Evolutionary conservation across 1,140 invertebrate species (phyloP), one percentile per base, ranked within the genome.

Genomic region (Drosophila nigrodunni): DNA sequence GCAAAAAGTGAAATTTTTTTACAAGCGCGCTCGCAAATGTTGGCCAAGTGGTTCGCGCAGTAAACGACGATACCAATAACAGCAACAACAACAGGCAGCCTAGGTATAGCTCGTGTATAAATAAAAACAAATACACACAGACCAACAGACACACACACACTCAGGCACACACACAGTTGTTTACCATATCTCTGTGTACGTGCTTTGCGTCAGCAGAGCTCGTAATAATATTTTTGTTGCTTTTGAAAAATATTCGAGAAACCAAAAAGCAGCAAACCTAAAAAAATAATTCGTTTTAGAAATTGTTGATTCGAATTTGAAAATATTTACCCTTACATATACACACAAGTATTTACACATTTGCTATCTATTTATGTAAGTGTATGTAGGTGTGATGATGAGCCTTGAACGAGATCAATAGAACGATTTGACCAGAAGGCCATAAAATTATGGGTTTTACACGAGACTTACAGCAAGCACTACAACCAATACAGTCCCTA

Each of bases 1-100:
- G 58, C 81, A 81, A 89, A 88, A 88, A 88, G 85, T 88, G 85
- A 88, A 88, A 88, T 85, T 85, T 86, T 75, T 71, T 72, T 70
- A 82, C 57, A 82, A 43, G 18, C 67, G 25, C 66, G 41, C 30
- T 60, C 65, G 65, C 57, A 60, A 71, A 72, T 65, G 68, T 76
- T 76, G 74, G 74, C 74, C 68, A 76, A 72, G 74, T 60, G 50
- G 59, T 65, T 75, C 39, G 55, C 44, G 41, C 46, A 73, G 64
- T 37, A 37, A 46, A 46, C 34, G 35, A 11, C 49, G 35, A 61
- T 39, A 60, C 41, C 57, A 74, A 74, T 30, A 30, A 30, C 25
- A 30, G 25, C 43, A 69, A 64, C 49, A 69, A 74, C 72, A 50
- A 62, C 43, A 39, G 37, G 35, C 52, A 44, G 72, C 47, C 59